phyloP scores from a whole-genome alignment of 2,113 vertebrate genomes.

The Crotalus horridus region DNA sequence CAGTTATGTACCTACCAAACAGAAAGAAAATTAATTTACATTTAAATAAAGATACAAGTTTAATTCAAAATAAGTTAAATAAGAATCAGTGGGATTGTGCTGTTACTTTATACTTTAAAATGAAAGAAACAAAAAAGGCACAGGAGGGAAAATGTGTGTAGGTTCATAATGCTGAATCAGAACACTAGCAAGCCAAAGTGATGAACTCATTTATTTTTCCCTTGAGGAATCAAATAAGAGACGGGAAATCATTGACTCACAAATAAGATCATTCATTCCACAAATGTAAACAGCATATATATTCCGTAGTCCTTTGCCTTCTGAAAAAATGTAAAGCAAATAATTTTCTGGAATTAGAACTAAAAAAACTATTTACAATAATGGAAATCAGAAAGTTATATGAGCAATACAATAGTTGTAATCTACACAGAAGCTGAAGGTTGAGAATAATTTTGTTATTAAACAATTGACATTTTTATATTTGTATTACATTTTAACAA shows the following conservation, averaged over 20 bases:
- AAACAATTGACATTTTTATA: neutral
- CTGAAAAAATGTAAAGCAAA: slow-evolving; percentile 56
- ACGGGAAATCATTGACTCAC: slow-evolving; percentile 75
- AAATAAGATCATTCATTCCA: slow-evolving; percentile 69
- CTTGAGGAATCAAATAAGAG: slow-evolving; percentile 68
- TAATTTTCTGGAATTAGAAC: slow-evolving; percentile 44
- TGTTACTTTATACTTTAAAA: slow-evolving; percentile 35
- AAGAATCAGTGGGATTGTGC: slow-evolving; percentile 36
- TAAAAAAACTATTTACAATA: slow-evolving; percentile 36
- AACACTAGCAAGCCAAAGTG: slow-evolving; percentile 49
- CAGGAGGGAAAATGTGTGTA: slow-evolving; percentile 49
- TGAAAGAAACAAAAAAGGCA: slow-evolving; percentile 44
- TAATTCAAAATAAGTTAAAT: slow-evolving; percentile 12
- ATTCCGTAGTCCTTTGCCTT: slow-evolving; percentile 54
- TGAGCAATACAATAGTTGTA: slow-evolving; percentile 31
- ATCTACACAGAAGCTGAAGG: slow-evolving; percentile 29
- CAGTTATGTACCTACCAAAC: neutral
- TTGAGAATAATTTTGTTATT: neutral
- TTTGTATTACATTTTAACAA: neutral
- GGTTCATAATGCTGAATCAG: slow-evolving; percentile 64
- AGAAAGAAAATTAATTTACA: neutral
- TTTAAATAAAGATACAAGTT: neutral
- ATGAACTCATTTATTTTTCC: slow-evolving; percentile 66
- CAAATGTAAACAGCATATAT: slow-evolving; percentile 69
- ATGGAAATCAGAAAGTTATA: slow-evolving; percentile 47